phyloP scores from a whole-genome alignment of 1,140 invertebrate genomes.

The Saxidomus purpurata region DNA sequence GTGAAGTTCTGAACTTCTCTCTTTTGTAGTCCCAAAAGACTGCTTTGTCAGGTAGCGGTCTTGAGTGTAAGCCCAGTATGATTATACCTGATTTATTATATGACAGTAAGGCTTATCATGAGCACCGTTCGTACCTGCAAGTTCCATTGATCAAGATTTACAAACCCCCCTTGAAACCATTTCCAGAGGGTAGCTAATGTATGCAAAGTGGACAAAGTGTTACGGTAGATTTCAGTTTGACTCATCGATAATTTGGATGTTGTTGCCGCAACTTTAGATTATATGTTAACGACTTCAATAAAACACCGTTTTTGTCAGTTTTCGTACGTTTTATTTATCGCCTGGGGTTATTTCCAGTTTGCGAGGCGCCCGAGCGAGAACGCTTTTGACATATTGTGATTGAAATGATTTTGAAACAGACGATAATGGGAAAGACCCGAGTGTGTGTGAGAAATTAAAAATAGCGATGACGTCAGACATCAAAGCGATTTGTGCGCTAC shows the following conservation, averaged over 20 bases:
- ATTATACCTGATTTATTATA: neutral
- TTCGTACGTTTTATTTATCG: constrained; percentile 8
- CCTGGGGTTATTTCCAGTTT: neutral
- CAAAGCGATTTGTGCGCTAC: no score
- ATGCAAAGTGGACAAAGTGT: neutral
- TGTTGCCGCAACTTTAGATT: neutral
- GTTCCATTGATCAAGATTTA: constrained; percentile 1
- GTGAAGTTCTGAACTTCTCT: no score
- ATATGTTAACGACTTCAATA: constrained; percentile 17
- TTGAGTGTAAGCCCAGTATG: no score
- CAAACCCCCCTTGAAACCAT: neutral
- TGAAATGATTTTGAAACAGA: constrained; percentile 41
- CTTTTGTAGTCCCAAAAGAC: no score
- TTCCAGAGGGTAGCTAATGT: neutral
- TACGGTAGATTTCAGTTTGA: neutral
- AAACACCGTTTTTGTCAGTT: constrained; percentile 21
- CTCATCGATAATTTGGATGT: constrained; percentile 4
- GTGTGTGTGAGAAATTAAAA: neutral
- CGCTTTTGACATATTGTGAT: constrained; percentile 44
- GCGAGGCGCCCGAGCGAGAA: constrained; percentile 29
- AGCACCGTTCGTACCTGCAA: neutral
- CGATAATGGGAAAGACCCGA: constrained; percentile 42
- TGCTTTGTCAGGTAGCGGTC: no score
- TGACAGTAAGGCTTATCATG: neutral
- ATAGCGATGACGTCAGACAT: constrained; percentile 38